phyloP scores from a whole-genome alignment of 1,140 invertebrate species.

The Maniola jurtina region DNA sequence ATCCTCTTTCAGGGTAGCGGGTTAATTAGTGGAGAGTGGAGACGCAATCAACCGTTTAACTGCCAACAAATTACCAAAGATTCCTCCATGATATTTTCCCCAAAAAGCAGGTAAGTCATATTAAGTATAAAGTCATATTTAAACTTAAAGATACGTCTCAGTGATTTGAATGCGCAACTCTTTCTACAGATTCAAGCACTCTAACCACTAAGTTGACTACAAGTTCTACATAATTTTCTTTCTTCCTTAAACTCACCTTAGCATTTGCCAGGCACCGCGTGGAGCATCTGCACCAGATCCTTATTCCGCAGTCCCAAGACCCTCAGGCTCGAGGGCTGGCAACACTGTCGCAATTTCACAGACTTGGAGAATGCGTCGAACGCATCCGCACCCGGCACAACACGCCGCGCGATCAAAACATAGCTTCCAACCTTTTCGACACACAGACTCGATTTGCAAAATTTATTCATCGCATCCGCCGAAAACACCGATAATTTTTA shows the following conservation, averaged over 20 bases:
- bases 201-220: too few species aligned
- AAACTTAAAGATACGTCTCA: too few species aligned
- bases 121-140: too few species aligned
- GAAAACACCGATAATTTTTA: slow-evolving; percentile 72
- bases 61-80: too few species aligned
- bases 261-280: slow-evolving; percentile 50
- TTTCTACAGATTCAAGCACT: too few species aligned
- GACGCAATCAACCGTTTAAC: too few species aligned
- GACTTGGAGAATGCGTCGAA: slow-evolving; percentile 45
- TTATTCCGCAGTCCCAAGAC: slow-evolving; percentile 34
- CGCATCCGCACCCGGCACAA: slow-evolving; percentile 65
- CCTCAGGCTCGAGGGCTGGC: slow-evolving; percentile 30
- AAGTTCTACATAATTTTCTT: too few species aligned
- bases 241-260: slow-evolving; percentile 44
- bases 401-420: slow-evolving; percentile 70
- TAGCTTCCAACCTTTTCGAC: slow-evolving; percentile 71
- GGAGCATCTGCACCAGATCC: slow-evolving; percentile 43
- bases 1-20: too few species aligned
- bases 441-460: slow-evolving; percentile 76
- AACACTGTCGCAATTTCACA: slow-evolving; percentile 50
- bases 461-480: slow-evolving; percentile 78
- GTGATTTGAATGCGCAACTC: too few species aligned
- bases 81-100: too few species aligned
- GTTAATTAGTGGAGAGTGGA: too few species aligned
- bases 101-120: too few species aligned